Percentiles rank a stretch among this genome's conserved stretches.
Evolutionary conservation across 2,113 vertebrate species (phyloP).

Genomic region (Baryphthengus martii): DNA sequence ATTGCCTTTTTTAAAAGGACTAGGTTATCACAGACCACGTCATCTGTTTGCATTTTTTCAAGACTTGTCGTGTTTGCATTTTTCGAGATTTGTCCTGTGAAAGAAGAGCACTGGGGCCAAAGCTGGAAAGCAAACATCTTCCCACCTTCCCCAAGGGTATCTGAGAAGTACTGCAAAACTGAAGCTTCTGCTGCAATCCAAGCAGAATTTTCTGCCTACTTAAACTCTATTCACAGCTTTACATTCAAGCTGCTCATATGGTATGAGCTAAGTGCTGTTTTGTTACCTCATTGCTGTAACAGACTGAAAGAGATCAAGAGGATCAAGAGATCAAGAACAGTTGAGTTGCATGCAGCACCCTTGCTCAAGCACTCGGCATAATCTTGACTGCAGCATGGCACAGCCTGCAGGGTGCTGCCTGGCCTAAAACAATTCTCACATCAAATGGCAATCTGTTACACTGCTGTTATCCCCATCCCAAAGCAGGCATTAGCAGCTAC

Average conservation of each 20-base stretch:
- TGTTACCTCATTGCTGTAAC: not conserved
- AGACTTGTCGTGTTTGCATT: not conserved
- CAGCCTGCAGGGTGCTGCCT: not conserved
- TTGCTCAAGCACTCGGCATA: rapidly evolving
- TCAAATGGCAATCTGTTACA: not conserved
- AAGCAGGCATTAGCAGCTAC: not conserved
- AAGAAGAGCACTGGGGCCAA: not conserved
- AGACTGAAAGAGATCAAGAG: not conserved
- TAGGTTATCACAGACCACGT: not conserved
- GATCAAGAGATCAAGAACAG: not conserved
- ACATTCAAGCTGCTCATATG: not conserved
- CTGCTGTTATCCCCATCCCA: not conserved
- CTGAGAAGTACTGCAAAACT: not conserved
- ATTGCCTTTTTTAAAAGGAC: not conserved
- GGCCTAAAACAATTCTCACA: rapidly evolving
- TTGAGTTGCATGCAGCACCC: not conserved
- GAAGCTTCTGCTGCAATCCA: not conserved
- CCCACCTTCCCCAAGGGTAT: not conserved
- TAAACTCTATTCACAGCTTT: not conserved
- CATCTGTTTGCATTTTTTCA: not conserved
- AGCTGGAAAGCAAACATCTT: not conserved
- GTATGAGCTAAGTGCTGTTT: not conserved
- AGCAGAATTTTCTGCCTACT: not conserved
- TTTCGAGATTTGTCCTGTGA: not conserved
- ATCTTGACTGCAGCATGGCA: not conserved